Conservation (phyloP, 1,140 invertebrate species). For the Euwallacea similis region DNA sequence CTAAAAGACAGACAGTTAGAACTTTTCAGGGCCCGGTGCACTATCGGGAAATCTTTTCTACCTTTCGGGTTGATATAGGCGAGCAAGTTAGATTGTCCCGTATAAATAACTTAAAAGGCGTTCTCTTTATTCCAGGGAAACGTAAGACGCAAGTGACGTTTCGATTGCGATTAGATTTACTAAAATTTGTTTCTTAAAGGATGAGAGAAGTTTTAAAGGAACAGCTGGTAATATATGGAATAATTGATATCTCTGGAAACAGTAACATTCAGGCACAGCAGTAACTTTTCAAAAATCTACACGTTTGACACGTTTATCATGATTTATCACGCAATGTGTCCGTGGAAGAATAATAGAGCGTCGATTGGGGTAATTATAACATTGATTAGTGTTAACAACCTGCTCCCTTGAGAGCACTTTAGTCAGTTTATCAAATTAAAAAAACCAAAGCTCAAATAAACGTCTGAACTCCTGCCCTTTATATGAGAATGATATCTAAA, state of each 20-base stretch:
- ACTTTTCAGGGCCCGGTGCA: background rate
- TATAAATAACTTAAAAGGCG: background rate
- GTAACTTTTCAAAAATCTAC: background rate
- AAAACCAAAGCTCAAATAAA: too few species aligned
- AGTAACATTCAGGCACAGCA: too few species aligned
- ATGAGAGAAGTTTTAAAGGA: background rate
- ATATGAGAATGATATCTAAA: too few species aligned
- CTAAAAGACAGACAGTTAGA: constrained; percentile 6
- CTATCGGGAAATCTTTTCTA: background rate
- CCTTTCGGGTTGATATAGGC: background rate
- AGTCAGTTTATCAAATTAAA: too few species aligned
- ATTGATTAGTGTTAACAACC: too few species aligned
- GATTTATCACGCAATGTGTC: too few species aligned
- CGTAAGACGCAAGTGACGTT: too few species aligned
- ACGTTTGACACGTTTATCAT: background rate
- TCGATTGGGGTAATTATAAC: too few species aligned
- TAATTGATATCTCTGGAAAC: background rate
- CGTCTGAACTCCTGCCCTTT: too few species aligned
- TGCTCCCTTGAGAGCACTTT: too few species aligned
- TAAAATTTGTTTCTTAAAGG: background rate
- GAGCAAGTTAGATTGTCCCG: background rate
- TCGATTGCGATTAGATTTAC: background rate
- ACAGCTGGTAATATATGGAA: background rate
- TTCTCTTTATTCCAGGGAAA: background rate
- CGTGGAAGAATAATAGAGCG: too few species aligned